Evolutionary conservation across 2,888 invertebrate species (phyloP).

Genomic region (Tachystola acroxantha): DNA sequence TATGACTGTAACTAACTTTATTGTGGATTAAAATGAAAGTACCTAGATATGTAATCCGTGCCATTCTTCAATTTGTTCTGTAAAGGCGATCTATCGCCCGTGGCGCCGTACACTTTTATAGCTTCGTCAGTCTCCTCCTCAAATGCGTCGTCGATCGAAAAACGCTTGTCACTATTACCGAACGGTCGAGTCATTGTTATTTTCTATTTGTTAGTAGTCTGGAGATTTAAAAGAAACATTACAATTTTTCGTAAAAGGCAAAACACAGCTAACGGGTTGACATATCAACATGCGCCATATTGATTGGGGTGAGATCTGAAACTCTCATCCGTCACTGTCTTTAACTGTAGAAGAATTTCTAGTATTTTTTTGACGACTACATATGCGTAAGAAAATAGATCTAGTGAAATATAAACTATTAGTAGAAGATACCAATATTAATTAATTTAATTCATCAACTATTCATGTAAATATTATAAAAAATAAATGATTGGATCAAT

Average conservation of each 20-base stretch:
- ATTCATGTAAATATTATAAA: no score
- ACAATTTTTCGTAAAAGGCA: conserved; percentile 48
- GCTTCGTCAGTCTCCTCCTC: conserved; percentile 92
- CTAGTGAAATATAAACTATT: no score
- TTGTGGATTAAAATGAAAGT: conserved; percentile 11
- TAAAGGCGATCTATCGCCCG: conserved; percentile 84
- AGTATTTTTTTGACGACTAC: no score
- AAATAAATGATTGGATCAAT: no score
- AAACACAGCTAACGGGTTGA: conserved; percentile 74
- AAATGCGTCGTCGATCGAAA: conserved; percentile 91
- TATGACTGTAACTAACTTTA: neutral
- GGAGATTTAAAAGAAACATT: conserved; percentile 58
- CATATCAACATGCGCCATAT: conserved; percentile 69
- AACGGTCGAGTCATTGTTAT: conserved; percentile 72
- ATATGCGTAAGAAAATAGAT: no score
- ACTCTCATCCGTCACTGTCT: no score
- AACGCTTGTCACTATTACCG: conserved; percentile 80
- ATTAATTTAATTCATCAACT: no score
- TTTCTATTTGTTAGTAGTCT: conserved; percentile 35
- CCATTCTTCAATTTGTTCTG: conserved; percentile 69
- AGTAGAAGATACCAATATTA: no score
- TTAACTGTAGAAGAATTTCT: no score
- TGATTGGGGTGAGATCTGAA: conserved; percentile 29
- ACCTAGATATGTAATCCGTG: conserved; percentile 62
- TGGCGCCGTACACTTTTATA: conserved; percentile 88